Evolutionary conservation across 2,113 vertebrate genomes (phyloP).

Genomic region (Silurus asotus): DNA sequence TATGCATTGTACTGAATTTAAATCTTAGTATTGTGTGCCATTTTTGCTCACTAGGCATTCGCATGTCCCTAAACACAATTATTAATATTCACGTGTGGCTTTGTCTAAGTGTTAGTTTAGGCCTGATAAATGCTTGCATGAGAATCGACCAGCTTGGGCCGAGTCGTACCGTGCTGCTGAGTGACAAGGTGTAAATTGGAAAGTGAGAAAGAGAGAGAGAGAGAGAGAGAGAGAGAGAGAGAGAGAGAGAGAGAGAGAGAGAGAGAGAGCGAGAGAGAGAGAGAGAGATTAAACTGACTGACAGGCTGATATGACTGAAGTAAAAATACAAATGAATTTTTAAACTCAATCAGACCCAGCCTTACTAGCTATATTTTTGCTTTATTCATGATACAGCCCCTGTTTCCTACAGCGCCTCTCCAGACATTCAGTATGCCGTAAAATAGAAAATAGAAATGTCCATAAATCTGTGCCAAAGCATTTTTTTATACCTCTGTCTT

Average conservation of each 20-base stretch:
- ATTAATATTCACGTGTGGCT: neutral
- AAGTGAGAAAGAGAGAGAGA: conserved; percentile 14
- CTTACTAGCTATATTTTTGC: neutral
- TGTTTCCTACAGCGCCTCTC: neutral
- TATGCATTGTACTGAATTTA: neutral
- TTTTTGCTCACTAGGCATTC: neutral
- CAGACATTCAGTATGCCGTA: neutral
- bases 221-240: neutral
- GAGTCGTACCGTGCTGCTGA: neutral
- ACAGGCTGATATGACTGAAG: neutral
- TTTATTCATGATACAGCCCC: neutral
- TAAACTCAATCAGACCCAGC: neutral
- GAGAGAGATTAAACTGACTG: neutral
- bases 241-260: conserved; percentile 3
- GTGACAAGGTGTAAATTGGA: conserved; percentile 42
- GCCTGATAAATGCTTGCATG: conserved; percentile 11
- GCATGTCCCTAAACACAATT: neutral
- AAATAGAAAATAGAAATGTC: neutral
- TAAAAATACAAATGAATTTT: conserved; percentile 6
- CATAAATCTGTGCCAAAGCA: neutral
- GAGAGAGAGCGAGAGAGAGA: conserved; percentile 5
- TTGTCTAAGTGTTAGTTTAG: conserved; percentile 20
- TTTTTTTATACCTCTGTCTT: neutral
- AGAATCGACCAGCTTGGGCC: conserved; percentile 25
- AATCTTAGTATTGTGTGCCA: neutral